Conservation (phyloP, 2,888 invertebrate genomes). For the Ephialtes manifestator region DNA sequence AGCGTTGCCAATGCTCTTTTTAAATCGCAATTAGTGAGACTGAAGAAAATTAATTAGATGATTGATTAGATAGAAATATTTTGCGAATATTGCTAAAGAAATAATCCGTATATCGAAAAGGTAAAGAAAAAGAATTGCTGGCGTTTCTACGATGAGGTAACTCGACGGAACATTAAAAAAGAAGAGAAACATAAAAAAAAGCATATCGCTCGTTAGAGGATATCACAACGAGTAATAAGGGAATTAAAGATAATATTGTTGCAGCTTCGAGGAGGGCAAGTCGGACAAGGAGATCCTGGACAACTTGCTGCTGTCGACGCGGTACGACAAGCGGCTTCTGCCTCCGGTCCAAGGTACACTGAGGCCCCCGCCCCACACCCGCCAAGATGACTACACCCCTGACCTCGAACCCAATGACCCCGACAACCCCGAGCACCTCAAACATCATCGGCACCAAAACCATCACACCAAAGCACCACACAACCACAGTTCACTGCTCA, state of each 20-base stretch:
- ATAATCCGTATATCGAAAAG: constrained; percentile 10
- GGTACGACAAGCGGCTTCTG: constrained; percentile 97
- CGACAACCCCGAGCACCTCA: constrained; percentile 83
- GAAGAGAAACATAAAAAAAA: constrained; percentile 2
- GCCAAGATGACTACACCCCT: constrained; percentile 84
- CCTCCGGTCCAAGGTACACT: constrained; percentile 95
- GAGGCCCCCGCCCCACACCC: constrained; percentile 84
- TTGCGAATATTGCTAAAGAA: constrained; percentile 1
- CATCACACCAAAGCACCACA: constrained; percentile 84
- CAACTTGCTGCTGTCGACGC: constrained; percentile 94
- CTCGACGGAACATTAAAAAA: neutral
- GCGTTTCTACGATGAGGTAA: neutral
- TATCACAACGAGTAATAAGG: neutral
- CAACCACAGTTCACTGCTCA: constrained; percentile 85
- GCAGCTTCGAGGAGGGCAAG: constrained; percentile 95
- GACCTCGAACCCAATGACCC: constrained; percentile 83
- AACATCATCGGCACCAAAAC: constrained; percentile 84
- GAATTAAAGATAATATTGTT: constrained; percentile 79
- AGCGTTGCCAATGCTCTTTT: constrained; percentile 50
- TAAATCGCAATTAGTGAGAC: constrained; percentile 39
- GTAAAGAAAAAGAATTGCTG: neutral
- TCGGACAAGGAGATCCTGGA: constrained; percentile 97
- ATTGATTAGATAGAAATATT: constrained; percentile 30
- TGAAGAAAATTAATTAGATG: constrained; percentile 31
- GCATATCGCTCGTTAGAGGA: neutral